These are phyloP conservation scores for Momotus momota DNA, from an alignment of 2,797 vertebrate species.

Conservation along the genomic window DNA sequence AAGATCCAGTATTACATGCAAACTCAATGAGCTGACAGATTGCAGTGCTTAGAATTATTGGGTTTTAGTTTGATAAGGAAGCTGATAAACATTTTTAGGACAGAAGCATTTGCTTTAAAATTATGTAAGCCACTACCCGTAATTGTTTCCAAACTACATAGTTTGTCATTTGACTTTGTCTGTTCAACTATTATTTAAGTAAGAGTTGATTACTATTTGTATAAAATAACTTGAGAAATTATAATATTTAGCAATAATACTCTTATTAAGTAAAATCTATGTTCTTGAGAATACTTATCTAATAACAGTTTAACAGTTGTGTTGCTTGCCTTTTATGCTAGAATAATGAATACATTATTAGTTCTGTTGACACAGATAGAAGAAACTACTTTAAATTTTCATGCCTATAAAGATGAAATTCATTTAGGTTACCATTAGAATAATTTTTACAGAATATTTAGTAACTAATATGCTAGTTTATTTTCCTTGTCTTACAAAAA, in stretches of 20 bases:
- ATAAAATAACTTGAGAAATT: slow-evolving; percentile 12
- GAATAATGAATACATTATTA: slow-evolving; percentile 58
- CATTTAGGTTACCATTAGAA: slow-evolving; percentile 18
- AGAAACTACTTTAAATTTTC: slow-evolving; percentile 43
- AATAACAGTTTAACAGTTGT: slow-evolving; percentile 46
- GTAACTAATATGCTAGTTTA: slow-evolving; percentile 17
- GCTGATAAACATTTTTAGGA: neutral
- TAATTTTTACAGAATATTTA: neutral
- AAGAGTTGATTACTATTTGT: neutral
- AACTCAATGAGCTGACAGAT: neutral
- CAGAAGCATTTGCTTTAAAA: neutral
- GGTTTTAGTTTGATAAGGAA: neutral
- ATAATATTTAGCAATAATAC: slow-evolving; percentile 39
- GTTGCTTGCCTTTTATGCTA: slow-evolving; percentile 33
- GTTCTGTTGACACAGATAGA: slow-evolving; percentile 56
- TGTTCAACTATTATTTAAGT: slow-evolving; percentile 4
- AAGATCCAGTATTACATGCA: neutral
- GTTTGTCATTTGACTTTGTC: neutral
- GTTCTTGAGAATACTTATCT: slow-evolving; percentile 33
- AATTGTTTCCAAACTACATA: neutral
- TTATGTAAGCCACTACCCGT: neutral
- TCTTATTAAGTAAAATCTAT: slow-evolving; percentile 64
- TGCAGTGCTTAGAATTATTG: fast-evolving
- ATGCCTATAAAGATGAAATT: slow-evolving; percentile 43
- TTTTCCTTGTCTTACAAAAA: neutral